Percentiles rank a stretch among this genome's conserved stretches.
These are phyloP conservation scores for Heliocidaris erythrogramma DNA, from an alignment of 35 echinoderm and acorn worm species.

Conservation along the genomic window DNA sequence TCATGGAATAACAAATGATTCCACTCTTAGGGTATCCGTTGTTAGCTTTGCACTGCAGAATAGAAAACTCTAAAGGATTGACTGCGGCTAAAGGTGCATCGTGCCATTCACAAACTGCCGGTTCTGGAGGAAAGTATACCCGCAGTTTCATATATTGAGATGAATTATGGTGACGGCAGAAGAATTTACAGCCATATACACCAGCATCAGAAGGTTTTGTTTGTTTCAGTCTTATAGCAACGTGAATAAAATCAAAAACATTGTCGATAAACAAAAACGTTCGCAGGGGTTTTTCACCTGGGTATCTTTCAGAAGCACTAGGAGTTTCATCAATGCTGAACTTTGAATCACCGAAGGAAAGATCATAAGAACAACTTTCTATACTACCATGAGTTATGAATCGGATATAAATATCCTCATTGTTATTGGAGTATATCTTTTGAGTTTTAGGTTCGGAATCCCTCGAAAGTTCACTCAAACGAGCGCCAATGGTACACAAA, in stretches of 20 bases:
- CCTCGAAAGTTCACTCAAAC: neutral
- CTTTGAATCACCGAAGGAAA: neutral
- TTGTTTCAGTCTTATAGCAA: neutral
- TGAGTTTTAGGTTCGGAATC: neutral
- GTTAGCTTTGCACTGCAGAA: neutral
- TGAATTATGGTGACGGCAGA: neutral
- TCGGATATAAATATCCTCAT: neutral
- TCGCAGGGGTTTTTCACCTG: neutral
- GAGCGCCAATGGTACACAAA: neutral
- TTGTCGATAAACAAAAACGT: neutral
- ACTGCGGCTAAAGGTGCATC: neutral
- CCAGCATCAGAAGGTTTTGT: neutral
- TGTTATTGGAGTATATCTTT: neutral
- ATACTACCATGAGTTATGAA: neutral
- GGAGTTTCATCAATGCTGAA: neutral
- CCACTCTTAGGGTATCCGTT: neutral
- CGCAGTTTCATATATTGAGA: neutral
- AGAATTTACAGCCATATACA: neutral
- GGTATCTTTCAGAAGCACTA: neutral
- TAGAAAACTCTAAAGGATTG: neutral
- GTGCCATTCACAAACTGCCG: neutral
- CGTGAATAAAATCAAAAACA: neutral
- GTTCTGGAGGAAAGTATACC: neutral
- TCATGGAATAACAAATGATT: neutral
- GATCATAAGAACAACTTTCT: neutral